These are phyloP conservation scores for Pseudopodoces humilis DNA, from an alignment of 2,113 vertebrate genomes.

Conservation along the genomic window DNA sequence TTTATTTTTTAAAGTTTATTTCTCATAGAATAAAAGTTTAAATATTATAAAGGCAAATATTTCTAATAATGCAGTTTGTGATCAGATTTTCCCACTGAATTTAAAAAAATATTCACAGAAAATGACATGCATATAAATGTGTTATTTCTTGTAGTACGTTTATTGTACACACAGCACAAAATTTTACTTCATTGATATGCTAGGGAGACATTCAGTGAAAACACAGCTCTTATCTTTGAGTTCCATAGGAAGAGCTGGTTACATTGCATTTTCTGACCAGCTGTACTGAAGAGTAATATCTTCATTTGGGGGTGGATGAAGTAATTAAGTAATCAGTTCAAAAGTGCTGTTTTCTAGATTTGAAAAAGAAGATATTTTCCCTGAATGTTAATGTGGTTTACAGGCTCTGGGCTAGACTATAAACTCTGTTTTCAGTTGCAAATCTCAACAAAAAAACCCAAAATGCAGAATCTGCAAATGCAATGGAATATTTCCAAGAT, in stretches of 20 bases:
- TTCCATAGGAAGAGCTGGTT: background rate
- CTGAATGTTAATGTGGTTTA: constrained; percentile 45
- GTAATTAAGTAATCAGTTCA: constrained; percentile 61
- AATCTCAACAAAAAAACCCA: background rate
- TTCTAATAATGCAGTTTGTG: background rate
- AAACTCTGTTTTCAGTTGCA: constrained; percentile 2
- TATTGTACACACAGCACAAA: background rate
- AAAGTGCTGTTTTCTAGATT: constrained; percentile 49
- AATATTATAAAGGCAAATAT: background rate
- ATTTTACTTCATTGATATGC: background rate
- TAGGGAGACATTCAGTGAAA: background rate
- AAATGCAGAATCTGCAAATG: background rate
- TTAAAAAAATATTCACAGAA: background rate
- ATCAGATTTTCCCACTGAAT: background rate
- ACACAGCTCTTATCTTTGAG: background rate
- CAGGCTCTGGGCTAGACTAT: background rate
- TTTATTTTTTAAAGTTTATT: background rate
- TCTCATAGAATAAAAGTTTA: background rate
- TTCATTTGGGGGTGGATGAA: constrained; percentile 43
- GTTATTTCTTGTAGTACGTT: background rate
- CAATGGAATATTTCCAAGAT: background rate
- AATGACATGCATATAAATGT: background rate
- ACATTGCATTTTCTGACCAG: constrained; percentile 36
- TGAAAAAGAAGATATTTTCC: constrained; percentile 15
- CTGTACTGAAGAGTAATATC: constrained; percentile 26